Evolutionary conservation across 2,888 invertebrate genomes (phyloP).

Genomic region (Yponomeuta sedellus): DNA sequence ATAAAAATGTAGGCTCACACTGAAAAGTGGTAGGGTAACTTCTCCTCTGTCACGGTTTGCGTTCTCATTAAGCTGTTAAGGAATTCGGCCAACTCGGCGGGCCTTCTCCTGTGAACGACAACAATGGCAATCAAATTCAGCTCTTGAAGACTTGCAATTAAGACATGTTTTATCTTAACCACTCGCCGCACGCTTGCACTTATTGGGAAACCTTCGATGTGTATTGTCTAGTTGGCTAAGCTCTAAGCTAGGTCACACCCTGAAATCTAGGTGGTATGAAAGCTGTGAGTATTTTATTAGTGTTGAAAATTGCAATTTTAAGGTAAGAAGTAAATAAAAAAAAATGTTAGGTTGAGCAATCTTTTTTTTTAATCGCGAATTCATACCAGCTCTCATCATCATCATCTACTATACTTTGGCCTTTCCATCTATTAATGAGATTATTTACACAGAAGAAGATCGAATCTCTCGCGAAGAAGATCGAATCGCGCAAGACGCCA

Average conservation of each 20-base stretch:
- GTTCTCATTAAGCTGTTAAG: constrained; percentile 71
- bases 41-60: constrained; percentile 61
- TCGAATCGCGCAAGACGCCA: too few species aligned
- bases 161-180: constrained; percentile 1
- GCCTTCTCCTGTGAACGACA: constrained; percentile 74
- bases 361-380: too few species aligned
- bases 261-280: too few species aligned
- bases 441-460: too few species aligned
- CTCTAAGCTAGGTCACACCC: background rate
- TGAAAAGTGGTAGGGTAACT: constrained; percentile 76
- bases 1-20: constrained; percentile 58
- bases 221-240: background rate
- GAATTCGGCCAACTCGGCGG: constrained; percentile 71
- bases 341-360: too few species aligned
- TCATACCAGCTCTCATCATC: too few species aligned
- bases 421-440: too few species aligned
- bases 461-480: too few species aligned
- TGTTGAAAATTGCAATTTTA: too few species aligned
- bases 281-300: too few species aligned
- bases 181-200: background rate
- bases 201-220: background rate
- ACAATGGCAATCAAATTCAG: constrained; percentile 19
- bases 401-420: too few species aligned
- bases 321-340: too few species aligned
- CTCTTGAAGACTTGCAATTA: background rate